Base-by-base conservation (phyloP, 1,140 invertebrate genomes). In the Phenacoccus solenopsis region DNA sequence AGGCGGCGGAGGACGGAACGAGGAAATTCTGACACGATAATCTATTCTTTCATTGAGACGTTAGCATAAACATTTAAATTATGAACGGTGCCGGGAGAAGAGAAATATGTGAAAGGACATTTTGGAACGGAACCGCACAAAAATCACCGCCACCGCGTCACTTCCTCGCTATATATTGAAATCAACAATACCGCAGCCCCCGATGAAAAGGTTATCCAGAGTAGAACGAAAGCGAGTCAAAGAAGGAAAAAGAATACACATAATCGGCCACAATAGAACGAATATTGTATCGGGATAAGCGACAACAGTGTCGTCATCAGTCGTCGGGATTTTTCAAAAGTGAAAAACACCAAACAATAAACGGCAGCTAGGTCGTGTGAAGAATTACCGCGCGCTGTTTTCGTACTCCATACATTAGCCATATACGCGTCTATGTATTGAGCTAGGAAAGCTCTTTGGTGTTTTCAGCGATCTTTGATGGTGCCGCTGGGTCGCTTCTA, bases 31-130 rank as follows among this genome's bases (percentile, higher is more conserved):
- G 59, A 64, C 59, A 64, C 59, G 59, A 25, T 64, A 64, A 64
- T 64, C 59, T 64, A 64, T 64, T 64, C 59, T 64, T 24, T 64
- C 59, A 64, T 64, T 64, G 59, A 64, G 59, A 64, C 20, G 59
- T 64, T 64, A 64, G 59, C 59, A 64, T 64, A 64, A 64, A 64
- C 59, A 64, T 64, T 64, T 64, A 64, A 24, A 64, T 64, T 64
- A 64, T 64, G 59, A 64, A 64, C 10, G 25, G 59, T 25, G 59
- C 59, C 22, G 25, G 10, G 5, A 64, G n/a, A 38, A n/a, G 32
- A 38, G 9, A 64, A 64, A 27, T 27, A 24, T 24, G 21, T 64
- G 59, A 64, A 24, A 27, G 25, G 25, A 27, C 25, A 27, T 64
- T 64, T 64, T 24, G 3, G 21, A 64, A 27, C 59, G 59, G 59